Base-by-base conservation (phyloP, 1,140 invertebrate species). In the Atopsyche davidsoni region DNA sequence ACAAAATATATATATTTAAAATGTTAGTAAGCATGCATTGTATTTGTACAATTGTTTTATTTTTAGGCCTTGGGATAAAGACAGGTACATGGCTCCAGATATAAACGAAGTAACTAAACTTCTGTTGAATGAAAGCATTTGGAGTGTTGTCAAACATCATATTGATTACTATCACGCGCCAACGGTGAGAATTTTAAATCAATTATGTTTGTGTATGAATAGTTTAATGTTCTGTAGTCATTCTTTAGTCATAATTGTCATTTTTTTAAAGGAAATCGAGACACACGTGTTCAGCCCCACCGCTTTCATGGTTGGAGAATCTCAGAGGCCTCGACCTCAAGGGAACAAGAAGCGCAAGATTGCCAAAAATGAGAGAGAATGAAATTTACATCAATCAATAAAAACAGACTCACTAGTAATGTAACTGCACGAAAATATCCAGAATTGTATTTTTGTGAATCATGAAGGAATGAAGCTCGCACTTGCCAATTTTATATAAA, bases 11-110 rank as follows among this genome's bases (percentile, higher is more conserved):
- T n/a, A n/a, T n/a, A n/a, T n/a, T n/a, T n/a, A n/a, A n/a, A n/a
- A n/a, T n/a, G n/a, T n/a, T n/a, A n/a, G n/a, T n/a, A n/a, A n/a
- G 2, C 2, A 18, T 38, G 17, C 16, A 34, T 38, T 38, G 18
- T 34, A 2, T 35, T 4, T 18, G 16, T 40, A 19, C 43, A 51
- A 28, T 46, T 58, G 19, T 43, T 48, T 41, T 59, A 62, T 41
- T 41, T 49, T 9, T 51, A 81, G 79, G 41, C 66, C 79, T 2
- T 82, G 76, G 79, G 76, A 80, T 38, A 79, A 77, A 57, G 82
- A 85, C 62, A 66, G 82, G n/a, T 81, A 69, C 59, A 82, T 85
- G 79, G 66, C 81, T 4, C 81, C 81, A 0, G 81, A 84, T 59
- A 84, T 85, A 48, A 76, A 82, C 34, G 72, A 73, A 13, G 78